These are phyloP conservation scores for Ectemnius continuus DNA, from an alignment of 2,888 invertebrate species.

Conservation along the genomic window DNA sequence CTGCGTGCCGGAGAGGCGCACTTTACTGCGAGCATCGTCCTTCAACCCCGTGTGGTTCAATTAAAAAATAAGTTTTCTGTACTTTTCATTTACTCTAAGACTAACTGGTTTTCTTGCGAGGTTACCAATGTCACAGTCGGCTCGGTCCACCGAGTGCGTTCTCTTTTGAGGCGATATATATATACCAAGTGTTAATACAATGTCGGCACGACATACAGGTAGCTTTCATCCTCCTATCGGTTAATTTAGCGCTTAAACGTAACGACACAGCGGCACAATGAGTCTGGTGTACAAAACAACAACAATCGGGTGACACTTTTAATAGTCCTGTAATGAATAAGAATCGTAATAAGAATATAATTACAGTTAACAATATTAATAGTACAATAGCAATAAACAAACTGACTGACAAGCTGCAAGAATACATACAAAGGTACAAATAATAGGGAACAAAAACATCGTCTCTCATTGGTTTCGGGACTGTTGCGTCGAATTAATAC, in stretches of 20 bases:
- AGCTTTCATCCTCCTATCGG: too few relatives aligned
- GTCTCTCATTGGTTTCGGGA: conserved; percentile 35
- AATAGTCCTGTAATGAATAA: conserved; percentile 28
- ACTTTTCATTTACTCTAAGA: conserved; percentile 28
- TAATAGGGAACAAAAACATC: conserved; percentile 58
- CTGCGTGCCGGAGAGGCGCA: background rate
- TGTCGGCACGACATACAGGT: background rate
- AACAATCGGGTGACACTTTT: conserved; percentile 23
- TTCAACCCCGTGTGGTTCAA: conserved; percentile 6
- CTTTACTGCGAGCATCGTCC: background rate
- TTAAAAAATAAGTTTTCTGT: conserved; percentile 41
- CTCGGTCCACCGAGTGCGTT: conserved; percentile 32
- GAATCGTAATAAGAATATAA: conserved; percentile 37
- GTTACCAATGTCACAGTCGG: conserved; percentile 44
- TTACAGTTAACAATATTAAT: conserved; percentile 33
- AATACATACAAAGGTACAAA: conserved; percentile 65
- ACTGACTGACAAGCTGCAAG: conserved; percentile 62
- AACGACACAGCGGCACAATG: conserved; percentile 4
- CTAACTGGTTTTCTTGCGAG: conserved; percentile 52
- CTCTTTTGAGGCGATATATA: conserved; percentile 31
- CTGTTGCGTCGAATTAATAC: conserved; percentile 45
- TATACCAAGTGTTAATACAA: conserved; percentile 11
- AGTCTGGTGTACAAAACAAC: conserved; percentile 39
- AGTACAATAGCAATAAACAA: conserved; percentile 55
- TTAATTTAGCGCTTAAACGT: background rate